A percentile compares a stretch with the other conserved stretches of the same genome.
Conservation (phyloP, 30 jellyfish, hydroid and myxozoan species). For the Phacellophora camtschatica region DNA sequence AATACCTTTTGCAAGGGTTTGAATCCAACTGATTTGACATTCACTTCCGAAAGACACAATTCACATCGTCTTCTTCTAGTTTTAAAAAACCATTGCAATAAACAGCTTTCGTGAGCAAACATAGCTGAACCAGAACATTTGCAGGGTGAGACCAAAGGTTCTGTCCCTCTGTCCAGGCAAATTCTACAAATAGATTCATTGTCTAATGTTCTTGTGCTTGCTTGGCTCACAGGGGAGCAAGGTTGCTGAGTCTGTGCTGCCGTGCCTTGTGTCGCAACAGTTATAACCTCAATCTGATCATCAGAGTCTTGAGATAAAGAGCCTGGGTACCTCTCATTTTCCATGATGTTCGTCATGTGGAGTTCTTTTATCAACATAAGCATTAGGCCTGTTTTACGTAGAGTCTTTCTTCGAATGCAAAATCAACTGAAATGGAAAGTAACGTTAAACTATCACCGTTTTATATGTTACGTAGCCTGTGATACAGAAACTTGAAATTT, state of each 20-base stretch:
- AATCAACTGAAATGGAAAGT: too few species aligned
- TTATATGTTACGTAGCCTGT: too few species aligned
- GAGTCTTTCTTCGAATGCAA: too few species aligned
- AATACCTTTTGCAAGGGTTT: conserved; percentile 96
- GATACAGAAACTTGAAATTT: too few species aligned
- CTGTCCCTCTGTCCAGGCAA: conserved; percentile 79
- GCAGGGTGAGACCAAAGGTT: conserved; percentile 89
- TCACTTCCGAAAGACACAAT: conserved; percentile 86
- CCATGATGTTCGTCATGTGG: not conserved
- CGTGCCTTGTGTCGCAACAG: conserved; percentile 8
- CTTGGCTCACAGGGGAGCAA: conserved; percentile 48
- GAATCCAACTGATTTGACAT: conserved; percentile 88
- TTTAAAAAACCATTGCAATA: conserved; percentile 86
- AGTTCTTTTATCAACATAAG: not conserved
- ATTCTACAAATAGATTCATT: conserved; percentile 78
- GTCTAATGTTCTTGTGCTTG: conserved; percentile 20
- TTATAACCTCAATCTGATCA: not conserved
- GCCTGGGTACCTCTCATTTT: not conserved
- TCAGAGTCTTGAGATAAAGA: not conserved
- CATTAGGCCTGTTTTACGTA: too few species aligned
- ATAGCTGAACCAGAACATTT: conserved; percentile 93
- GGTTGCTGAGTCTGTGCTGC: conserved; percentile 26
- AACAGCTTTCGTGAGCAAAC: conserved; percentile 93
- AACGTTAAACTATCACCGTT: too few species aligned
- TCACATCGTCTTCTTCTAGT: conserved; percentile 85